Base-by-base conservation (phyloP, 2,113 vertebrate species). In the Toxotes chatareus region DNA sequence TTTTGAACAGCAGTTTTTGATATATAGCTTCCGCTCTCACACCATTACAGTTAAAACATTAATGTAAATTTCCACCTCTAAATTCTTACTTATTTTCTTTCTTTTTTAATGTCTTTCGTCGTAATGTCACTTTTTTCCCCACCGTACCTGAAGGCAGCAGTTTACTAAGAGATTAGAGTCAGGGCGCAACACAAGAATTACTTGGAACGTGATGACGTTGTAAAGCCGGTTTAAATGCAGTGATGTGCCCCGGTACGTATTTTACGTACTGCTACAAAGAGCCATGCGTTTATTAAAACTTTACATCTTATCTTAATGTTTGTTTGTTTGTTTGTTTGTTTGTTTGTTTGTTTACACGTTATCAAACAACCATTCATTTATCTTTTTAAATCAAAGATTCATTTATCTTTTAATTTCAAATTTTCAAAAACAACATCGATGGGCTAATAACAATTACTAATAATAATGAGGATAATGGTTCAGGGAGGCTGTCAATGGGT, bases 101-200 rank as follows among this genome's bases (percentile, higher is more conserved):
- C 9, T 44, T 16, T 12, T 13, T 63, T 4, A 63, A 63, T 13
- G 9, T 42, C 11, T 17, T 34, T 16, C 17, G 13, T 5, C 7
- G 16, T 49, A 17, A 19, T 16, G 1, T 1, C 11, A 5, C 6
- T 5, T 27, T 76, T 42, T 53, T n/a, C 64, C 79, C 55, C 16
- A 65, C 10, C 47, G 65, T 19, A 73, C 82, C 21, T 89, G 82
- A 91, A 92, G 38, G 89, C 73, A 91, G 23, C 89, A 71, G 14
- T 72, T 77, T 32, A 70, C 61, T 4, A 16, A 27, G 64, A 0
- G 44, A 81, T 79, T 63, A 73, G 27, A 31, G 9, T 57, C 44
- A 59, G 34, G 31, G 9, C 21, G 27, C 23, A 27, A 67, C 23
- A 53, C 63, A 34, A 12, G 12, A 44, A 21, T 21, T 78, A 72